Evolutionary conservation across 2,113 vertebrate genomes (phyloP).

Genomic region (Microcebus griseorufus): DNA sequence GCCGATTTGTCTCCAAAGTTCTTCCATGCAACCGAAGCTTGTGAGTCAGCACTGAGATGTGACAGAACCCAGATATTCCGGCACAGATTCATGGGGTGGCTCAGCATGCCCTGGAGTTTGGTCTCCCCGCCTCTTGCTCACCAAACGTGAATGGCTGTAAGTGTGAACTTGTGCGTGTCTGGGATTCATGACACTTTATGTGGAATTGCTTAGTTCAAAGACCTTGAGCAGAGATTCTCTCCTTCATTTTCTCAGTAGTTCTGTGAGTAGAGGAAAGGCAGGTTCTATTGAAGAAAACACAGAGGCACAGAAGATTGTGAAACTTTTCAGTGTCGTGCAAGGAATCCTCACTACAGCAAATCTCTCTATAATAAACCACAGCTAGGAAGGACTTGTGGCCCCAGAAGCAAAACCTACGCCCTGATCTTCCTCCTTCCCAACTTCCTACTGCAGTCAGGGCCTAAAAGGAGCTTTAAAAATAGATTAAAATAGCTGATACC

Average conservation of each 20-base stretch:
- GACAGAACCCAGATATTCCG: background rate
- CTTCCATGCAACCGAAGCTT: background rate
- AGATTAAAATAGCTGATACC: background rate
- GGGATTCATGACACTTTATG: background rate
- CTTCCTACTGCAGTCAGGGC: background rate
- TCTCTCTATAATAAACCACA: background rate
- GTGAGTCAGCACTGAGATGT: background rate
- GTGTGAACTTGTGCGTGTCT: background rate
- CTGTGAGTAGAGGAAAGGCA: background rate
- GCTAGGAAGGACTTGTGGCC: background rate
- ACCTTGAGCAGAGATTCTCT: background rate
- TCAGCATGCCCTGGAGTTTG: background rate
- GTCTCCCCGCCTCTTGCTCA: background rate
- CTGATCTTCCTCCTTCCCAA: background rate
- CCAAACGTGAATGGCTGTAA: background rate
- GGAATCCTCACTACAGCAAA: background rate
- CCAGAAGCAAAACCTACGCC: background rate
- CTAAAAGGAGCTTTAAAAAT: background rate
- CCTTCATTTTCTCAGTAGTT: background rate
- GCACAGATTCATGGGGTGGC: background rate
- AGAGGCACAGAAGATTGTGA: background rate
- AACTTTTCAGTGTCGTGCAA: background rate
- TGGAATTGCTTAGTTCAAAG: background rate
- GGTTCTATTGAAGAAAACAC: background rate
- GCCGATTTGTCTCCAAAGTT: background rate